Evolutionary conservation across 2,888 invertebrate species (phyloP), one percentile per base, ranked within the genome.

Genomic region (Athalia cordata): DNA sequence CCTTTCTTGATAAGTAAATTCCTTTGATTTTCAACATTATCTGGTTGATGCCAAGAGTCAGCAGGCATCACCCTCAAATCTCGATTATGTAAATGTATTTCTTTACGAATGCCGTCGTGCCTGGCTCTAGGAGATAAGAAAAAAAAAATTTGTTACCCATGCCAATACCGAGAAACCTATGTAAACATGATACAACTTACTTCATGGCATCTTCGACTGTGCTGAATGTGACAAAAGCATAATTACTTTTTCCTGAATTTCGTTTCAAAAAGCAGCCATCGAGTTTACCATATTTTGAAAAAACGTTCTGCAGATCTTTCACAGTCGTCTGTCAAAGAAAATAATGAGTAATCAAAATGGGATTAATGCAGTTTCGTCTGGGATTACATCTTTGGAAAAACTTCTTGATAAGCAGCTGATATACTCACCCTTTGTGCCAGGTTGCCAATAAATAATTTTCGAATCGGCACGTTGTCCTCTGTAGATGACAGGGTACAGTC

Each of bases 11-110:
- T 79, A 3, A 78, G 79, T 72, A 80, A 59, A 74, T 68, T 68
- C 64, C 70, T 70, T 81, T 86, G 79, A 85, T 88, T 83, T 81
- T 88, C 89, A 6, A 91, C 89, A 52, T 80, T 90, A 82, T 83
- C 90, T 0, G 93, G 93, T 84, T 94, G 93, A 85, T 93, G 93
- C 93, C 93, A 93, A 78, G 92, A 92, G 84, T 93, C 93, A 0
- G 93, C 93, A 0, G 93, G 92, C 0, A 91, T 91, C 77, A 93
- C 92, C 82, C 90, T 90, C 65, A 93, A 86, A 15, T 85, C 81
- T 79, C 88, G 83, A 77, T 87, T 86, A 76, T 90, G 89, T 11
- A 90, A 81, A 75, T 83, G 82, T 77, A 90, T 86, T 66, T 83
- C 81, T 80, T 85, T 87, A 67, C 66, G 81, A 43, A 80, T 79